phyloP scores from a whole-genome alignment of 2,888 invertebrate genomes.

The Philhelius pedissequus region DNA sequence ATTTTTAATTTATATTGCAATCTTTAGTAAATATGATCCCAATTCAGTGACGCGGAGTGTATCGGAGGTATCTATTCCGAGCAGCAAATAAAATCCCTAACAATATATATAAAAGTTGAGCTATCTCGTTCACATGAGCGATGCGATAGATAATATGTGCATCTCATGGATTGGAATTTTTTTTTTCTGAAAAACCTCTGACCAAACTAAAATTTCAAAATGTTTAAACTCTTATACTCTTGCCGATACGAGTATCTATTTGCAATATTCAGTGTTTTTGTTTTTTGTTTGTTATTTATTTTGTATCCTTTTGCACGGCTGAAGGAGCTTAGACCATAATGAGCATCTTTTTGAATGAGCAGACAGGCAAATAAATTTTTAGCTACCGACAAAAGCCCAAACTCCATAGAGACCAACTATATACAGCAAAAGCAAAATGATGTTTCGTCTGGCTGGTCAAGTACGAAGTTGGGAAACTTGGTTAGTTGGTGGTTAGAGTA shows the following conservation, averaged over 20 bases:
- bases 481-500: constrained; percentile 20
- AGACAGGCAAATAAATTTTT: constrained; percentile 44
- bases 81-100: neutral
- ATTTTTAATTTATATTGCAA: too few relatives aligned
- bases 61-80: neutral
- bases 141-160: neutral
- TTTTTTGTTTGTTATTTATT: neutral
- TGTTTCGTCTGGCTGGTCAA: constrained; percentile 53
- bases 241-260: neutral
- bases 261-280: constrained; percentile 15
- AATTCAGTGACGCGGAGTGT: neutral
- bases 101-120: constrained; percentile 24
- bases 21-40: neutral
- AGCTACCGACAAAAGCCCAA: constrained; percentile 37
- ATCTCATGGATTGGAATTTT: constrained; percentile 11
- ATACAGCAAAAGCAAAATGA: neutral
- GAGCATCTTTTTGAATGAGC: constrained; percentile 13
- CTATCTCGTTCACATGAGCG: neutral
- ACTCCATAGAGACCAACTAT: neutral
- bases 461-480: constrained; percentile 12
- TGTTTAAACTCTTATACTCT: neutral
- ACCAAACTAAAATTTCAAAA: constrained; percentile 16
- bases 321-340: neutral
- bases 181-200: neutral
- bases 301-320: constrained; percentile 3